These are phyloP conservation scores for Rhynchonycteris naso DNA, from an alignment of 2,797 vertebrate genomes.

Conservation along the genomic window DNA sequence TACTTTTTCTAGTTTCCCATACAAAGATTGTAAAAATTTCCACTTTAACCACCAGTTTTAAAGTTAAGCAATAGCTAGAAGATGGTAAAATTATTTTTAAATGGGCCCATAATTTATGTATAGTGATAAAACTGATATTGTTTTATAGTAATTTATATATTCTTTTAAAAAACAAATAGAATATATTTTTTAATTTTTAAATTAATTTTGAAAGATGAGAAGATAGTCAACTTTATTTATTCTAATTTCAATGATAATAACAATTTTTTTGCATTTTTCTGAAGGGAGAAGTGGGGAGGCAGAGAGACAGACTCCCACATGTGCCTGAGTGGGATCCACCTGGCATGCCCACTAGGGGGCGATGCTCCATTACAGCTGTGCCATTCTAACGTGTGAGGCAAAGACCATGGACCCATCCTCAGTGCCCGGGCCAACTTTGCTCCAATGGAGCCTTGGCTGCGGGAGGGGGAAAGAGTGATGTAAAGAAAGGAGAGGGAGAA, in stretches of 20 bases:
- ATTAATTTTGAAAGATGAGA: slow-evolving; percentile 1
- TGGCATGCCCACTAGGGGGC: no score
- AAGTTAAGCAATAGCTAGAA: background rate
- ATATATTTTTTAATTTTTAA: background rate
- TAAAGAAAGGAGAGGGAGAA: no score
- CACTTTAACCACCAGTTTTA: background rate
- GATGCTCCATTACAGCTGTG: no score
- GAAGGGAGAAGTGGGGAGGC: no score
- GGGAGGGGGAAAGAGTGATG: no score
- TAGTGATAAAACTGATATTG: background rate
- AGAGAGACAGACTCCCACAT: no score
- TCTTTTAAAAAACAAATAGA: background rate
- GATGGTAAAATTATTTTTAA: background rate
- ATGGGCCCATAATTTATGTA: background rate
- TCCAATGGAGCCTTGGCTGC: no score
- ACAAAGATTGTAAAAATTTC: background rate
- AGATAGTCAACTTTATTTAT: background rate
- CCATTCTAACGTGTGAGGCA: no score
- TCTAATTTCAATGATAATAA: background rate
- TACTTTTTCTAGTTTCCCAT: background rate
- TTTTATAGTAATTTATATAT: background rate
- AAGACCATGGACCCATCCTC: no score
- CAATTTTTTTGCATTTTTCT: no score
- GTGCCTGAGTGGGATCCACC: no score
- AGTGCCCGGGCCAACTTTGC: no score